A percentile compares a stretch with the other conserved stretches of the same genome.
Conservation (phyloP, 2,113 vertebrate species). For the Odontophorus gujanensis region DNA sequence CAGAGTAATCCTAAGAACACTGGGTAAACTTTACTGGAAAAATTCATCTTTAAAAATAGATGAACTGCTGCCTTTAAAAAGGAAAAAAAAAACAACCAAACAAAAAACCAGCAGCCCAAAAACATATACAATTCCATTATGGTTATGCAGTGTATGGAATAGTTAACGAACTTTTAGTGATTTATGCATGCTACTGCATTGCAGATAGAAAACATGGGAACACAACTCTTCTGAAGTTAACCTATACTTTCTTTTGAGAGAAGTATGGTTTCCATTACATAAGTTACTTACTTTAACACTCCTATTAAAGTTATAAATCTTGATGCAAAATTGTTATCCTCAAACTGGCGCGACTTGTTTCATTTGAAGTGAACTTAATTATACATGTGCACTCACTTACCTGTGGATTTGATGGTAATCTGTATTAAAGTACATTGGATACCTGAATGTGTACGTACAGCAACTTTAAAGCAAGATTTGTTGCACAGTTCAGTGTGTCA, state of each 20-base stretch:
- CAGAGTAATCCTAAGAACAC: background rate
- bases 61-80: conserved; percentile 7
- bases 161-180: background rate
- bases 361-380: background rate
- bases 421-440: background rate
- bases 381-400: background rate
- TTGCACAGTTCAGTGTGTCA: accelerated
- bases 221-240: background rate
- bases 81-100: too few relatives aligned
- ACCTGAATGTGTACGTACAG: accelerated
- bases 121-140: background rate
- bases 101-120: too few relatives aligned
- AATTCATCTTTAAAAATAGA: background rate
- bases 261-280: background rate
- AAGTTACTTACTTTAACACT: background rate
- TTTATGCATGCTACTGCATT: background rate
- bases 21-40: background rate
- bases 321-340: background rate
- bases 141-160: background rate
- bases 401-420: background rate
- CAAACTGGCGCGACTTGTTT: background rate
- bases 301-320: background rate
- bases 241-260: background rate
- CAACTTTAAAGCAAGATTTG: background rate
- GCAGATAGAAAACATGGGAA: background rate